Evolutionary conservation across 2,113 vertebrate species (phyloP), one percentile per base, ranked within the genome.

Genomic region (Marmota flaviventris): DNA sequence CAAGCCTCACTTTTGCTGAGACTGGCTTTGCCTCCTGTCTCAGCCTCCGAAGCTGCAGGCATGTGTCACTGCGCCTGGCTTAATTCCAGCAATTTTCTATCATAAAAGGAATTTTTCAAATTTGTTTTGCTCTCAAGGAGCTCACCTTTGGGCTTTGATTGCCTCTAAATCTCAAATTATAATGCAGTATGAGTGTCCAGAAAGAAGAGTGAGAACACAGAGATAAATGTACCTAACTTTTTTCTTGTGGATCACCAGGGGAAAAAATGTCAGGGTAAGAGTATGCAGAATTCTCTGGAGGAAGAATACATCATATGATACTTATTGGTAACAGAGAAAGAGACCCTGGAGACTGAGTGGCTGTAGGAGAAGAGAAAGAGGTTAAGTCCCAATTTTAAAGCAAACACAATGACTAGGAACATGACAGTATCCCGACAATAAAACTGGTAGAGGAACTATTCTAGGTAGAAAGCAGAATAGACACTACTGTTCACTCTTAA

Each of bases 111-210:
- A 42, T 45, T 70, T 89, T 85, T 85, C 69, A 75, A 92, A 56
- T 39, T 85, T 42, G 73, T 93, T 48, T 56, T 85, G 22, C n/a
- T 97, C 20, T 90, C 37, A 85, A 72, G 42, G 51, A 92, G 81
- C 58, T 94, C 72, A 90, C 42, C 85, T 42, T 58, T 92, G 76
- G 6, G 81, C 16, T 97, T 84, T 83, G 63, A 63, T 79, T 95
- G 61, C n/a, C 53, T 77, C 2, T 93, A 95, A 88, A 51, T 58
- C 63, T 84, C 63, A 84, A 83, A 90, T 78, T 22, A 77, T 56
- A 53, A 77, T 48, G 63, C 39, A 89, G 9, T 29, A 85, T 61
- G 6, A n/a, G 4, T 72, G 5, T 34, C 37, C 72, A 88, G 39
- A 88, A 91, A 53, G 39, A 94, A 92, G 5, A 9, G 84, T 22